Evolutionary conservation across 2,113 vertebrate species (phyloP), one percentile per base, ranked within the genome.

Genomic region (Prietella phreatophila): DNA sequence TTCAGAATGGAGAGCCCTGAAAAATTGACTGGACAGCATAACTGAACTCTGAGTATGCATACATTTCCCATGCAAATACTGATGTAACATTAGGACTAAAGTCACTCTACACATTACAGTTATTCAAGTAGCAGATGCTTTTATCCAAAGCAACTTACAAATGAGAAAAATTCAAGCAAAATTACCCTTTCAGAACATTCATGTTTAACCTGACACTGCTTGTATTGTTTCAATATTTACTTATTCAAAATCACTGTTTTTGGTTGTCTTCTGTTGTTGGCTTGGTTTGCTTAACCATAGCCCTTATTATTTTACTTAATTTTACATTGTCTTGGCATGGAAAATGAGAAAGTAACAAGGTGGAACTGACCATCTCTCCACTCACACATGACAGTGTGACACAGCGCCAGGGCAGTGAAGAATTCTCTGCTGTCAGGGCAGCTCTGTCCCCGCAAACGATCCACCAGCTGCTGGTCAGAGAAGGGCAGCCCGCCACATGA

Each of bases 381-480:
- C 61, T 97, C 96, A 10, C 94, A 95, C 97, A 98, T 97, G 86
- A 99, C 97, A 0, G 97, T 99, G 93, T 99, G 98, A 91, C 98
- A 99, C 47, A 99, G 86, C 33, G 97, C 95, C 89, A 99, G 93
- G 7, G 97, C 93, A 0, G 94, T 94, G 93, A 98, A 93, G 93
- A 99, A 99, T 90, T 98, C 96, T 30, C 76, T 92, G 89, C 93
- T 94, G 19, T 89, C 2, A 0, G 88, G 85, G 90, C 96, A 94
- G 0, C 58, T n/a, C 25, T 93, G 88, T 42, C 0, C 58, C 10
- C 13, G 86, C 42, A 97, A 93, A 0, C 85, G 88, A 30, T 93
- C 89, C 89, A 97, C 90, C 42, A 99, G 95, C 0, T 1, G 36
- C 0, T 67, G 27, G 0, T 97, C 95, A 0, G 85, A 93, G 42